These are phyloP conservation scores for Bambusicola thoracicus DNA, from an alignment of 2,113 vertebrate genomes.

Conservation along the genomic window DNA sequence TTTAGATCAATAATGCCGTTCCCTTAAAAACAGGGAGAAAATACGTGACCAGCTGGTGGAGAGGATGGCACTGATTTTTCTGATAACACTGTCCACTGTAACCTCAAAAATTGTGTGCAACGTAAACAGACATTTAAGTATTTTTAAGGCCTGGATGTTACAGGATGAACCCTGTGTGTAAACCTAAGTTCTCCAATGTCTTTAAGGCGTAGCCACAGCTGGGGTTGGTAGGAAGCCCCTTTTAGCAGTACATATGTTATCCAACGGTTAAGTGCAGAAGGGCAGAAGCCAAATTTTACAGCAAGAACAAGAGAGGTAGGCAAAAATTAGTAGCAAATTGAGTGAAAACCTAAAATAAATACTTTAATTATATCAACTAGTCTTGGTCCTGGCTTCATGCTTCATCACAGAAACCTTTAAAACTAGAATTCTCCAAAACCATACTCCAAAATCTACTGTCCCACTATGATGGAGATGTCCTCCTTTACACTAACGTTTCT, in stretches of 20 bases:
- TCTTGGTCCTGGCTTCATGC: not conserved
- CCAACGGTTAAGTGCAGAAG: not conserved
- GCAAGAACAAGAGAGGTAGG: not conserved
- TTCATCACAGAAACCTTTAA: not conserved
- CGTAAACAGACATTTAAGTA: not conserved
- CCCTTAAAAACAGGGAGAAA: not conserved
- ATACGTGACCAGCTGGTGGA: not conserved
- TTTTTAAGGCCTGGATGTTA: not conserved
- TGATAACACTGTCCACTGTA: not conserved
- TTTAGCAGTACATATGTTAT: not conserved
- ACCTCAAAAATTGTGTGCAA: not conserved
- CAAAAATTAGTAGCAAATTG: not conserved
- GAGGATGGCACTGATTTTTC: not conserved
- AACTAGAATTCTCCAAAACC: not conserved
- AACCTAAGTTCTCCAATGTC: not conserved
- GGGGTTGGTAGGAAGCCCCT: not conserved
- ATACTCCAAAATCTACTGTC: not conserved
- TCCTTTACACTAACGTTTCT: not conserved
- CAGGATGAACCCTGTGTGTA: not conserved
- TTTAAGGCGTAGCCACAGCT: not conserved
- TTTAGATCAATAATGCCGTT: not conserved
- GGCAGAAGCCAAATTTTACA: not conserved
- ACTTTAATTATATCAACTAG: not conserved
- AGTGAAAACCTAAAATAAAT: not conserved
- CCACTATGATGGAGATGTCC: not conserved